Base-by-base conservation (phyloP, 1,140 invertebrate genomes). In the Papilio machaon region DNA sequence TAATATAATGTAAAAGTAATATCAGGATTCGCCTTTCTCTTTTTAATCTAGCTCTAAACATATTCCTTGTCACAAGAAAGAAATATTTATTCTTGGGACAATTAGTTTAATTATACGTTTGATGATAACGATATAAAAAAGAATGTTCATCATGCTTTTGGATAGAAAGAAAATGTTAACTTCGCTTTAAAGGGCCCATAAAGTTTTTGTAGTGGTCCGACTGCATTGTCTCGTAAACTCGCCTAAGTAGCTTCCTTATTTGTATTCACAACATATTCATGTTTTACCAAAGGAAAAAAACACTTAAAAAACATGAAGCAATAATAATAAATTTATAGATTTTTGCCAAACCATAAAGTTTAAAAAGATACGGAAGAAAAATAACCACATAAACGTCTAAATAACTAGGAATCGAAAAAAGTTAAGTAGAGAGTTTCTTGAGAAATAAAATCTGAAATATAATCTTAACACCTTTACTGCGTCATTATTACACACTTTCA, bases 301-400 rank as follows among this genome's bases (percentile, higher is more conserved):
- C 70, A 75, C 47, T 52, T 23, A 75, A 75, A 17, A 52, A 75
- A 75, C 73, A 75, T 46, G 30, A 75, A 19, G 46, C 38, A 49
- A 49, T 75, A 75, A 75, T 30, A 75, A 75, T 75, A 75, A 75
- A 75, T 75, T 75, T 75, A 75, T n/a, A 75, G 49, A 75, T 75
- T 75, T 52, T 23, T 60, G 58, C 23, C 19, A 5, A 30, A 60
- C 58, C 23, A 23, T 19, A 60, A 60, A 60, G n/a, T 19, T 30
- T 67, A 4, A 67, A 67, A 23, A 64, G 23, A 30, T 35, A 2
- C 60, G 2, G 11, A 5, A 5, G 17, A 19, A 19, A 35, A 7
- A 67, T 19, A 30, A 35, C 60, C 10, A 60, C n/a, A 67, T 13
- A 64, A 64, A 64, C 23, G 2, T 64, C 13, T 10, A 10, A 30